Base-by-base conservation (phyloP, 2,888 invertebrate genomes). In the Graphium colonna region DNA sequence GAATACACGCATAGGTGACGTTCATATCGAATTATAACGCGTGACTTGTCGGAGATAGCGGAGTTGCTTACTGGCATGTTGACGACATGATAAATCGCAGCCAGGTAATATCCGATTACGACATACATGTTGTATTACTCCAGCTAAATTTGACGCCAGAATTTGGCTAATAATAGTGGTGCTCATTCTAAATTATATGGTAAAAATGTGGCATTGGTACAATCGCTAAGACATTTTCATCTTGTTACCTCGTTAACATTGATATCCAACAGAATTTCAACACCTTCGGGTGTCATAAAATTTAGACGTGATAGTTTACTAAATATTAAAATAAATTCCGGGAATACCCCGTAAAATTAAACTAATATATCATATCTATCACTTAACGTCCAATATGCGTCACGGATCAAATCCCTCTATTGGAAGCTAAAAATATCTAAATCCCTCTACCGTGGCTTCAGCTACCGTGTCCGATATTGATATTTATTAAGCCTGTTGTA, bases 11-110 rank as follows among this genome's bases (percentile, higher is more conserved):
- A 41, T 41, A 52, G 26, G 43, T 10, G 47, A 31, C 28, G 15
- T 38, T 5, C 33, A 36, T 47, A 8, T n/a, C 13, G 26, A 39
- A 53, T 53, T 53, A 48, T 16, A 18, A 53, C 38, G 47, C 52
- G 42, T 52, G 52, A 52, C 52, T 52, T 42, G 47, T 26, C 4
- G 5, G 16, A 18, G 38, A 28, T 15, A 40, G 12, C 15, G 16
- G 17, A 18, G 15, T 28, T 40, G 10, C 31, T 13, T 13, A 41
- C 13, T 0, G 15, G 16, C 40, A 40, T 28, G 4, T 40, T 28
- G 31, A 31, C 12, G 12, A 21, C 17, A 21, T 42, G 36, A 36
- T 36, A 36, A 36, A 36, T 36, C 13, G n/a, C 12, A 3, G 7
- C 12, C 1, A 12, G n/a, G 12, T 12, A 10, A 13, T 36, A n/a